These are phyloP conservation scores for Villa cingulata DNA, from an alignment of 2,888 invertebrate species.

Conservation along the genomic window DNA sequence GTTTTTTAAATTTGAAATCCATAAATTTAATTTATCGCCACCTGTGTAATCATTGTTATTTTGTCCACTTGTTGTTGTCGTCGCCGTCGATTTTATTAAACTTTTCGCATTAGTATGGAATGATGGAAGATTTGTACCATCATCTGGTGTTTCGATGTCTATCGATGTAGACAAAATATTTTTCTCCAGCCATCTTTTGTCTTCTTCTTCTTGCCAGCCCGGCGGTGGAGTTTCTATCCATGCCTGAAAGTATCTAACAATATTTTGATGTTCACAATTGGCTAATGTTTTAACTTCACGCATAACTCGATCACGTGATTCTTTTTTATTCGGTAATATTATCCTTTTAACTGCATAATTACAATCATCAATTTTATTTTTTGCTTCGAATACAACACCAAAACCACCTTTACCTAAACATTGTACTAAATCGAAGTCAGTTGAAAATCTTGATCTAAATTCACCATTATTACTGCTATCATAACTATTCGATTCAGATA, in stretches of 20 bases:
- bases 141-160: slow-evolving; percentile 33
- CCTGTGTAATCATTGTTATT: not conserved
- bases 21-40: slow-evolving; percentile 13
- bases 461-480: slow-evolving; percentile 10
- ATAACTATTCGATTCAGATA: slow-evolving; percentile 13
- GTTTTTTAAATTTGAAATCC: slow-evolving; percentile 14
- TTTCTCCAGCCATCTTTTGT: slow-evolving; percentile 39
- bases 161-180: slow-evolving; percentile 31
- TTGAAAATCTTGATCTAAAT: slow-evolving; percentile 53
- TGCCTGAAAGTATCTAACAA: slow-evolving; percentile 89
- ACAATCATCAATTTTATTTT: slow-evolving; percentile 86
- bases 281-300: slow-evolving; percentile 92
- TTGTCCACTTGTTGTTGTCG: too few relatives aligned
- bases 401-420: slow-evolving; percentile 87
- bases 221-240: slow-evolving; percentile 90
- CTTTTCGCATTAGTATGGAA: slow-evolving; percentile 1
- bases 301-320: slow-evolving; percentile 74
- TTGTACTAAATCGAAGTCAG: slow-evolving; percentile 70
- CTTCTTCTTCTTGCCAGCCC: slow-evolving; percentile 73
- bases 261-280: slow-evolving; percentile 85
- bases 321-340: slow-evolving; percentile 66
- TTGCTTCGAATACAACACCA: slow-evolving; percentile 90
- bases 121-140: slow-evolving; percentile 24
- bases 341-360: slow-evolving; percentile 93
- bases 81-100: too few relatives aligned